Evolutionary conservation across 2,113 vertebrate genomes (phyloP), one percentile per base, ranked within the genome.

Genomic region (Zingel zingel): DNA sequence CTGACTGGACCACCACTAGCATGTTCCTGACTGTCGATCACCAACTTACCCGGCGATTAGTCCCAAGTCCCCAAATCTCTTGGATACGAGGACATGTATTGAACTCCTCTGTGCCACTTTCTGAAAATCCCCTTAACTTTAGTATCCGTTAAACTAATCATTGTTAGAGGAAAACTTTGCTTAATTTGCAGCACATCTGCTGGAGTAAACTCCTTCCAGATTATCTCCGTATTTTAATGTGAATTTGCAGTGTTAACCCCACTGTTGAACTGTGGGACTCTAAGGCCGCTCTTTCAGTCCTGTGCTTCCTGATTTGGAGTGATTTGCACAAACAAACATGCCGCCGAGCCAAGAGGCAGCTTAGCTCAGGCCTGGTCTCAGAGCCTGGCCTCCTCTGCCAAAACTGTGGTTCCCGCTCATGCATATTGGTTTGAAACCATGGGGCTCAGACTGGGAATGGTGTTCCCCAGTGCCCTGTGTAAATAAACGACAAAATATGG

Each of bases 261-360:
- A 10, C 61, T 62, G 79, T 71, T 82, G 79, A 81, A 69, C 67
- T 1, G 36, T 51, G 53, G 70, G 63, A 66, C 64, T 57, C 48
- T 33, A 65, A 54, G 67, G 65, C 82, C 8, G 13, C 58, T 61
- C 53, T 84, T 43, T 75, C 81, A 79, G 63, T 27, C 61, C 74
- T 47, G 50, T 19, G 58, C 13, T 33, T 78, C 57, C 84, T 83
- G 87, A 83, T 87, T 85, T 54, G 33, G 54, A 83, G 51, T 74
- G 84, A 85, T 87, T 85, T 79, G 81, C 83, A 85, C 39, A 63
- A 87, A 86, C 73, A 83, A 87, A 88, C 77, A 56, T 0, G 13
- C 2, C 2, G 1, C 0, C 5, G 71, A 59, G 89, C 88, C 88
- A 89, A 89, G 56, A 85, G 67, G 23, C 67, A 48, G 82, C 89